Evolutionary conservation across 2,113 vertebrate genomes (phyloP).

Genomic region (Aix galericulata): DNA sequence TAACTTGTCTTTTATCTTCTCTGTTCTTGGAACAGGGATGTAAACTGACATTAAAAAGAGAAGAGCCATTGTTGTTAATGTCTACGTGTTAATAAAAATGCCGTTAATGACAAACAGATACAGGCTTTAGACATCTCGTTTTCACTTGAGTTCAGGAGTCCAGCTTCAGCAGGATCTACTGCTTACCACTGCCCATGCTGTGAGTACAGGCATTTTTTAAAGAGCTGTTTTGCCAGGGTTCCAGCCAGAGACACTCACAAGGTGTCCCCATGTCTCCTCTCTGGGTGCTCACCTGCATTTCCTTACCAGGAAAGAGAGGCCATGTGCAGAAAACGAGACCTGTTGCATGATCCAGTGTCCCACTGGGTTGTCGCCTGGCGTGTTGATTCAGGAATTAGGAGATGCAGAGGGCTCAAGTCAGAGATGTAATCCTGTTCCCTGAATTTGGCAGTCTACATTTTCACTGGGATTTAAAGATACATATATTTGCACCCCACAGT

Average conservation of each 20-base stretch:
- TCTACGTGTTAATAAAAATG: neutral
- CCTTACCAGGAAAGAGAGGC: neutral
- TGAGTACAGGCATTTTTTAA: neutral
- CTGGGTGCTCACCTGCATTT: neutral
- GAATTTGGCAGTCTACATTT: neutral
- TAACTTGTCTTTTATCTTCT: neutral
- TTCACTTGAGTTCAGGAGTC: neutral
- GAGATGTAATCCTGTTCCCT: neutral
- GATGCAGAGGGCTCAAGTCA: neutral
- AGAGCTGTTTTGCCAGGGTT: neutral
- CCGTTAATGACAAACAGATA: neutral
- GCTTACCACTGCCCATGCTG: neutral
- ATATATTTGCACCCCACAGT: neutral
- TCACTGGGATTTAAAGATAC: neutral
- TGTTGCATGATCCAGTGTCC: neutral
- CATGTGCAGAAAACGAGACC: rapidly evolving
- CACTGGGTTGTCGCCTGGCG: neutral
- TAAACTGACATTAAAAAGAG: neutral
- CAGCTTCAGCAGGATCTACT: neutral
- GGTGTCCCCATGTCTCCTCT: neutral
- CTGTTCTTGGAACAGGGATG: neutral
- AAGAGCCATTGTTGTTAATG: neutral
- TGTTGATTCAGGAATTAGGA: neutral
- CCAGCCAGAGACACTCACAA: neutral
- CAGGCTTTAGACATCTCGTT: neutral